Evolutionary conservation across 92 coral and sea anemone genomes (phyloP).

Genomic region (Epizoanthus scotinus): DNA sequence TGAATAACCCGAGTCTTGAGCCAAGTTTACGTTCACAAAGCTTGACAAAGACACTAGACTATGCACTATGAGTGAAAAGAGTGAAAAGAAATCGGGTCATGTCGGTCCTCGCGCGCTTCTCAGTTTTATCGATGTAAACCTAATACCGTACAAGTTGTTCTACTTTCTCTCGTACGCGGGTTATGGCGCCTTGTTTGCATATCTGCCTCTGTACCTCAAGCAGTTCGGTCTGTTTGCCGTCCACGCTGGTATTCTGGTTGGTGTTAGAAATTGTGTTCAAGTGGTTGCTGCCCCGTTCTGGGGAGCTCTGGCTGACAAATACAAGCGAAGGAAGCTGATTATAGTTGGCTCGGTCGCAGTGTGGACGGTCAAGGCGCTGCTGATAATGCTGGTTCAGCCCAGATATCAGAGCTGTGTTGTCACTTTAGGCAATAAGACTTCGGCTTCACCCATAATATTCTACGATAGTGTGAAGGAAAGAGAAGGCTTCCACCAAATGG

Average conservation of each 20-base stretch:
- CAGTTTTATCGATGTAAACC: slow-evolving; percentile 39
- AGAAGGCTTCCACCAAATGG: neutral
- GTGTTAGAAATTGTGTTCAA: slow-evolving; percentile 55
- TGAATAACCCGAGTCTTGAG: too few species aligned
- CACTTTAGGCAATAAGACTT: slow-evolving; percentile 33
- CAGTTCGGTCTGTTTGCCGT: slow-evolving; percentile 53
- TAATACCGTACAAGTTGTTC: slow-evolving; percentile 48
- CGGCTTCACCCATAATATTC: slow-evolving; percentile 22
- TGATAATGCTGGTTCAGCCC: slow-evolving; percentile 50
- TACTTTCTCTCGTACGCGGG: slow-evolving; percentile 57
- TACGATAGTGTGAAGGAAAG: slow-evolving; percentile 29
- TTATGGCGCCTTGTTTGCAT: slow-evolving; percentile 51
- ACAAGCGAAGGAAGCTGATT: slow-evolving; percentile 51
- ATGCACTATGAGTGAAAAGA: neutral
- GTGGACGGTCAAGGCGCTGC: slow-evolving; percentile 47
- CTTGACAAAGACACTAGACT: too few species aligned
- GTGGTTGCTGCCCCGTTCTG: slow-evolving; percentile 53
- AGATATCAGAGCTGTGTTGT: slow-evolving; percentile 44
- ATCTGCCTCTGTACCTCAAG: slow-evolving; percentile 57
- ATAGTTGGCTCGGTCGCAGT: slow-evolving; percentile 38
- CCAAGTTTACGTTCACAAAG: too few species aligned
- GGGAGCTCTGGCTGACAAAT: slow-evolving; percentile 55
- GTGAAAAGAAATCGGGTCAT: neutral
- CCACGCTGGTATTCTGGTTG: slow-evolving; percentile 52
- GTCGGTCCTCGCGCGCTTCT: neutral